These are phyloP conservation scores for Cryptophagus acutangulus DNA, from an alignment of 2,888 invertebrate species.

Conservation along the genomic window DNA sequence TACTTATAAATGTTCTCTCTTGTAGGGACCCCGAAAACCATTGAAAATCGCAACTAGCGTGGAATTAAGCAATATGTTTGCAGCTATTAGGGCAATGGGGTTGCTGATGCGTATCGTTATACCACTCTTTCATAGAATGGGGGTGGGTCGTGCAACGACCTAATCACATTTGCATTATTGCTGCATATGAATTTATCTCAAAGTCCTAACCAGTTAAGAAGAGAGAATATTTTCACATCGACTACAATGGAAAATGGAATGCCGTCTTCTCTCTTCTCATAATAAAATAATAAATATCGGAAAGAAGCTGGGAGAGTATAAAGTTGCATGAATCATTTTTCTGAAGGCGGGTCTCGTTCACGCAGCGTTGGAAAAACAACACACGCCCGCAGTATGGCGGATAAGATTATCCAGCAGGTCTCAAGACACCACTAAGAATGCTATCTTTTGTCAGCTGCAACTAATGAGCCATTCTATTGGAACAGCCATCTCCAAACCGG, in stretches of 20 bases:
- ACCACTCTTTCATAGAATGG: conserved; percentile 18
- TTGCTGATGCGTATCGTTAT: conserved; percentile 33
- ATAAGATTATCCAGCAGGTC: conserved; percentile 18
- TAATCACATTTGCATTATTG: conserved; percentile 27
- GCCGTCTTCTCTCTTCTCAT: conserved; percentile 16
- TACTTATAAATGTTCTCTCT: conserved; percentile 39
- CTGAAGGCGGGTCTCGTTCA: conserved; percentile 37
- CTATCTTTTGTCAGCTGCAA: conserved; percentile 28
- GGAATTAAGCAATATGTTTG: conserved; percentile 51
- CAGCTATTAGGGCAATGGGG: conserved; percentile 42
- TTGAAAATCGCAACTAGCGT: conserved; percentile 44
- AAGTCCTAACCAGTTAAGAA: too few relatives aligned
- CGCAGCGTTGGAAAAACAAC: conserved; percentile 36
- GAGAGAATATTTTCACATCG: too few relatives aligned
- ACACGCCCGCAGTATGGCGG: conserved; percentile 45
- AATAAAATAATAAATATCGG: neutral
- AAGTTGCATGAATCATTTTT: conserved; percentile 37
- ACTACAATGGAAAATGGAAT: conserved; percentile 14
- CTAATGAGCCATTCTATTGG: conserved; percentile 35
- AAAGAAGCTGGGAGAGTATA: conserved; percentile 15
- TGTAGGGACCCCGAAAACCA: conserved; percentile 16
- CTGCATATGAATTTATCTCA: too few relatives aligned
- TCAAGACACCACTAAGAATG: conserved; percentile 19
- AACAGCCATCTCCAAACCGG: conserved; percentile 26
- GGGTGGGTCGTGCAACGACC: conserved; percentile 26